These are phyloP conservation scores for Orthonyx spaldingii DNA, from an alignment of 2,113 vertebrate genomes.

Conservation along the genomic window DNA sequence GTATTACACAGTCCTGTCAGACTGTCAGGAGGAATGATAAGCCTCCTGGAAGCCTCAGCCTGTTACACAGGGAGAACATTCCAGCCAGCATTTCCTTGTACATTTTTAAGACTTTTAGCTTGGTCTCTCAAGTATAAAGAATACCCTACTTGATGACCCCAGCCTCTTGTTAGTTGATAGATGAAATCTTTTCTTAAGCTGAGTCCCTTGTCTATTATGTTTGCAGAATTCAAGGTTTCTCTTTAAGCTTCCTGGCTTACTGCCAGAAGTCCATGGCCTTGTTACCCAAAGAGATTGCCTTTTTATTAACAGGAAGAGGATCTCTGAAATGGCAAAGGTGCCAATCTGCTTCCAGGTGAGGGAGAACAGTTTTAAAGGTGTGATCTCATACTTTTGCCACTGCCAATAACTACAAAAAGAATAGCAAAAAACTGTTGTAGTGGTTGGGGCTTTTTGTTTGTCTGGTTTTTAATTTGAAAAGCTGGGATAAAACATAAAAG, in stretches of 20 bases:
- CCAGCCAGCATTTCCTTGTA: neutral
- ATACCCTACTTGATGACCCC: constrained; percentile 63
- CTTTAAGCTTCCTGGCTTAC: constrained; percentile 54
- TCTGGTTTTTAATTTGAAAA: neutral
- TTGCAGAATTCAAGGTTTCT: constrained; percentile 69
- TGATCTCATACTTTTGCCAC: neutral
- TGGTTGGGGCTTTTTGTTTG: neutral
- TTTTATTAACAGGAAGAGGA: constrained; percentile 64
- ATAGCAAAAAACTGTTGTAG: neutral
- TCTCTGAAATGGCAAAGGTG: neutral
- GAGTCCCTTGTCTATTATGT: constrained; percentile 66
- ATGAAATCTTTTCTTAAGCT: constrained; percentile 71
- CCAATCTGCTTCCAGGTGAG: constrained; percentile 44
- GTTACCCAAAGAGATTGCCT: constrained; percentile 44
- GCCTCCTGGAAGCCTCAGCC: constrained; percentile 57
- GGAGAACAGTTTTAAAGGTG: neutral
- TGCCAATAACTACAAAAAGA: neutral
- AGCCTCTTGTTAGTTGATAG: constrained; percentile 72
- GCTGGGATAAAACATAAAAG: neutral
- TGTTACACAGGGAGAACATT: constrained; percentile 31
- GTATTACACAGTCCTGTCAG: constrained; percentile 63
- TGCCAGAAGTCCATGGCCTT: constrained; percentile 53
- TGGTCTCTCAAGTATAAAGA: constrained; percentile 67
- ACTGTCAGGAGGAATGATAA: constrained; percentile 65
- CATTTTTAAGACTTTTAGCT: constrained; percentile 53